These are phyloP conservation scores for Heliopora coerulea DNA, from an alignment of 92 coral and sea anemone species.

Conservation along the genomic window DNA sequence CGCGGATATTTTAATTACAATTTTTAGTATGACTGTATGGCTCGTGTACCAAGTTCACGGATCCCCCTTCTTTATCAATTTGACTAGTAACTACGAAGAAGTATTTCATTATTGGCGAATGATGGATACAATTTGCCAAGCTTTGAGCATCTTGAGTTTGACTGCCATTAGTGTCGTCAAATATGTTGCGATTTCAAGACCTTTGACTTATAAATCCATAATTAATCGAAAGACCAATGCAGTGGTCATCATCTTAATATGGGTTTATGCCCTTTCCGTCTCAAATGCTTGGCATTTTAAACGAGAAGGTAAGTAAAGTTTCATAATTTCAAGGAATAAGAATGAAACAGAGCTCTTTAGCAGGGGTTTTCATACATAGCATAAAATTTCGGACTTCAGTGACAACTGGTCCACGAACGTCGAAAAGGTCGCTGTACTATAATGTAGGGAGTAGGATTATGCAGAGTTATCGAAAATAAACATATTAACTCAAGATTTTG, in stretches of 20 bases:
- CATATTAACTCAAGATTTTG: no score
- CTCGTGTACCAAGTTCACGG: constrained; percentile 62
- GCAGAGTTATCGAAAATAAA: no score
- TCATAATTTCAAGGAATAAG: no score
- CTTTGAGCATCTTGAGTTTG: constrained; percentile 81
- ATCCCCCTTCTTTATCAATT: constrained; percentile 19
- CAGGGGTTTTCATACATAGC: no score
- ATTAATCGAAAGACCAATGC: constrained; percentile 60
- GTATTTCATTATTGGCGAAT: constrained; percentile 64
- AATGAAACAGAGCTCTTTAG: no score
- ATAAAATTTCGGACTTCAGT: no score
- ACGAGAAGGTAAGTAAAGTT: no score
- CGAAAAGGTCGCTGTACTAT: no score
- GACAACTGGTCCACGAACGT: no score
- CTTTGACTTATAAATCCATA: constrained; percentile 57
- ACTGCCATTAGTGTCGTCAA: constrained; percentile 79
- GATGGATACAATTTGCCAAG: constrained; percentile 76
- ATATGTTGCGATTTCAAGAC: constrained; percentile 72
- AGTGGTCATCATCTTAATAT: constrained; percentile 55
- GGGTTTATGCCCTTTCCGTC: constrained; percentile 69
- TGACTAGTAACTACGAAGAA: constrained; percentile 34
- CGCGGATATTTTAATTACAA: constrained; percentile 70
- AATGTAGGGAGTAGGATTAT: no score
- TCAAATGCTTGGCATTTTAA: constrained; percentile 27
- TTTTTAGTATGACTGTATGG: constrained; percentile 91